phyloP scores from a whole-genome alignment of 92 coral and sea anemone genomes.

The Umimayanthus kanabou region DNA sequence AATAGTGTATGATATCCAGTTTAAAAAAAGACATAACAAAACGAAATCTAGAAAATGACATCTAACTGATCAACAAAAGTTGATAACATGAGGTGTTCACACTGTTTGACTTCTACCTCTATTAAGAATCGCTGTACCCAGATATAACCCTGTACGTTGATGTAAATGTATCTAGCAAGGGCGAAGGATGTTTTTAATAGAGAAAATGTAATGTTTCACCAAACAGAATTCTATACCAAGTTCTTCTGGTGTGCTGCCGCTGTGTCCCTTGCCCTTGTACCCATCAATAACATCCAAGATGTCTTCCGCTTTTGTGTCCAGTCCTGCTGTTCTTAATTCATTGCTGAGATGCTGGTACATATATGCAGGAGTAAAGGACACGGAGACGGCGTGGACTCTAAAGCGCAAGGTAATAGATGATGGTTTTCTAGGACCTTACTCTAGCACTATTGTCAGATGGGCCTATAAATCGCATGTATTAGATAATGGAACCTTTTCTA shows the following conservation, averaged over 20 bases:
- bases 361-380: conserved; percentile 6
- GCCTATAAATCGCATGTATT: not conserved
- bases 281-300: conserved; percentile 41
- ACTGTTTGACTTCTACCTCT: no score
- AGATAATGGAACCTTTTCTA: no score
- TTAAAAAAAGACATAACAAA: no score
- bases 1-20: no score
- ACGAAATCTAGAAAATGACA: no score
- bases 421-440: not conserved
- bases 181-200: not conserved
- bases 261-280: conserved; percentile 36
- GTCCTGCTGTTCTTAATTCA: conserved; percentile 13
- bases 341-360: conserved; percentile 23
- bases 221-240: conserved; percentile 1
- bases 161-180: not conserved
- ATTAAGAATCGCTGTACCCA: no score
- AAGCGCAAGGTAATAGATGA: not conserved
- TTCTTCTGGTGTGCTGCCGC: conserved; percentile 18
- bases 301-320: conserved; percentile 26
- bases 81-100: no score
- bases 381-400: conserved; percentile 40
- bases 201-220: not conserved
- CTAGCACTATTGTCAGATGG: not conserved
- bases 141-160: no score
- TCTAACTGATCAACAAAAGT: no score